Conservation (phyloP, 2,113 vertebrate genomes). For the Forbesichthys papilliferus region DNA sequence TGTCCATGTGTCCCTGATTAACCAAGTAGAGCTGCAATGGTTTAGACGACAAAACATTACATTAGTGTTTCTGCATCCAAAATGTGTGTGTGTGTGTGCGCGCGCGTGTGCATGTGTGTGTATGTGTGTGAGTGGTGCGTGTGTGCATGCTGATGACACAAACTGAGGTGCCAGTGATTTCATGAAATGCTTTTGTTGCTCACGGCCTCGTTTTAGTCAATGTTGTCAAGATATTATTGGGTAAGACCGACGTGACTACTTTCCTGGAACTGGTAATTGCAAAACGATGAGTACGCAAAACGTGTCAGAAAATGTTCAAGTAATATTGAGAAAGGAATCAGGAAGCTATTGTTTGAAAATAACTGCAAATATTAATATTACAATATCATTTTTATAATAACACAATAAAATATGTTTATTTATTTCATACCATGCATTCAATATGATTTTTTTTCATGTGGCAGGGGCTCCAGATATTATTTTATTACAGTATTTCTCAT, state of each 20-base stretch:
- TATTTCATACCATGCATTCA: conserved; percentile 3
- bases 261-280: conserved; percentile 16
- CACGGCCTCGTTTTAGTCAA: conserved; percentile 15
- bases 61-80: conserved; percentile 59
- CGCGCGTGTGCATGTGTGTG: not conserved
- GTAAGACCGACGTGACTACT: not conserved
- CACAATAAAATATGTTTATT: not conserved
- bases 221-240: conserved; percentile 19
- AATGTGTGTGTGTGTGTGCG: conserved; percentile 9
- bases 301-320: conserved; percentile 29
- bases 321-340: not conserved
- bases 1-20: conserved; percentile 74
- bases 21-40: conserved; percentile 61
- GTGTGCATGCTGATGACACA: conserved; percentile 44
- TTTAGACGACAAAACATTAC: conserved; percentile 72
- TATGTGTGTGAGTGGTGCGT: conserved; percentile 2
- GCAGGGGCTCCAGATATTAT: too few relatives aligned
- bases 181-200: conserved; percentile 51
- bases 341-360: conserved; percentile 8
- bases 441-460: not conserved
- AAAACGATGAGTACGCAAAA: conserved; percentile 30
- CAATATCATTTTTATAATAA: not conserved
- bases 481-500: too few relatives aligned
- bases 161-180: conserved; percentile 51
- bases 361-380: not conserved